These are phyloP conservation scores for Sphaerophoria rueppellii DNA, from an alignment of 2,888 invertebrate species.

Conservation along the genomic window DNA sequence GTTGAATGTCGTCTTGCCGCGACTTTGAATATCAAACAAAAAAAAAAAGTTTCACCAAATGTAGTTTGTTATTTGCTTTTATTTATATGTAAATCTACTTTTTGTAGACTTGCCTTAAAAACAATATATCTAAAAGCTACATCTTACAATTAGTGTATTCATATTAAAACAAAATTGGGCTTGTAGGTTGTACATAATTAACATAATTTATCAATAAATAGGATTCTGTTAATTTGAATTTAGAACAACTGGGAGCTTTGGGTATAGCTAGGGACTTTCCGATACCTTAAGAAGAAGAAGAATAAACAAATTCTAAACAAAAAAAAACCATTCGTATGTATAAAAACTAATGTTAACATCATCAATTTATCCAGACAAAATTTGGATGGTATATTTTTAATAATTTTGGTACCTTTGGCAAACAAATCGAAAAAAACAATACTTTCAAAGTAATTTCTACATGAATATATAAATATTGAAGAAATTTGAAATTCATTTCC, in stretches of 20 bases:
- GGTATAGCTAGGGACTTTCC: constrained; percentile 4
- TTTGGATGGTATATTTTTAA: constrained; percentile 43
- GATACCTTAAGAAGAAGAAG: constrained; percentile 29
- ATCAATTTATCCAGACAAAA: constrained; percentile 11
- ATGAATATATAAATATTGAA: constrained; percentile 15
- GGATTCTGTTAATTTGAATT: constrained; percentile 47
- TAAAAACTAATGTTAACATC: constrained; percentile 38
- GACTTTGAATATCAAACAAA: no score
- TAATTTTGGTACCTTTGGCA: constrained; percentile 61
- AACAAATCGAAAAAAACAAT: constrained; percentile 56
- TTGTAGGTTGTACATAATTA: constrained; percentile 49
- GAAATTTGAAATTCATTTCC: constrained; percentile 41
- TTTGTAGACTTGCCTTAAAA: constrained; percentile 60
- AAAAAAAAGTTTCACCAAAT: not conserved
- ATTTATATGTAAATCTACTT: constrained; percentile 55
- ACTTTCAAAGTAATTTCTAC: constrained; percentile 41
- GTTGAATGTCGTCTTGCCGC: no score
- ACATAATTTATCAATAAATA: constrained; percentile 71
- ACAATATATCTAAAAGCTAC: constrained; percentile 66
- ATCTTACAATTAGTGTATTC: constrained; percentile 55
- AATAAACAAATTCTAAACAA: constrained; percentile 40
- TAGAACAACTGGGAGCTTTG: constrained; percentile 48
- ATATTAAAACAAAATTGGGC: constrained; percentile 48
- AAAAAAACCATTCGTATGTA: not conserved
- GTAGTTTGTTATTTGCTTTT: constrained; percentile 44